These are phyloP conservation scores for Holothuria leucospilota DNA, from an alignment of 53 echinoderm and acorn worm genomes.

Conservation along the genomic window DNA sequence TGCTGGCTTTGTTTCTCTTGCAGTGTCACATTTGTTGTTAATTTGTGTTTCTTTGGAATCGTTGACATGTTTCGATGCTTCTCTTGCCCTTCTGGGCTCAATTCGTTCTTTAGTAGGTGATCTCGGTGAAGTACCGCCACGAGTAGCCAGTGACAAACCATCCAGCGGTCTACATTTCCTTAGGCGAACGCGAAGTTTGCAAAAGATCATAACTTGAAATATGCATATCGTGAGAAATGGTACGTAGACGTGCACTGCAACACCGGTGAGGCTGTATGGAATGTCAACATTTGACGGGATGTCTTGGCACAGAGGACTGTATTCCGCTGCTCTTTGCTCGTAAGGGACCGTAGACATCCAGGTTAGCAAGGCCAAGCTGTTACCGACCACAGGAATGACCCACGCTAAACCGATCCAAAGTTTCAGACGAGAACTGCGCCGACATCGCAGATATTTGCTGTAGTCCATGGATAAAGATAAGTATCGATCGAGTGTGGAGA, in stretches of 20 bases:
- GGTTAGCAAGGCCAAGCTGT: background rate
- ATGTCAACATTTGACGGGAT: background rate
- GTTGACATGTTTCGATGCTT: too few species aligned
- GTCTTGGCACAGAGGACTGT: background rate
- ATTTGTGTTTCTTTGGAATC: too few species aligned
- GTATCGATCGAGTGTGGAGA: background rate
- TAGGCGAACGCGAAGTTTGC: background rate
- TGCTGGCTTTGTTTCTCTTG: too few species aligned
- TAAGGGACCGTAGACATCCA: background rate
- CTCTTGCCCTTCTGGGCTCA: too few species aligned
- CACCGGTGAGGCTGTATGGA: background rate
- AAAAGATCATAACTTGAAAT: background rate
- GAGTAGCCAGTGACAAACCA: background rate
- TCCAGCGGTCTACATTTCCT: background rate
- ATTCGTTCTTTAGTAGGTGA: too few species aligned
- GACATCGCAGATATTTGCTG: background rate
- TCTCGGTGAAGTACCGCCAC: too few species aligned
- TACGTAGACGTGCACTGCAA: background rate
- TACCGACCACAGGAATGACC: constrained; percentile 7
- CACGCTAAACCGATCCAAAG: constrained; percentile 10
- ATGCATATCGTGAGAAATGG: background rate
- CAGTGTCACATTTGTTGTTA: too few species aligned
- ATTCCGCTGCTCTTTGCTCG: background rate
- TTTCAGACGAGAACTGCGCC: background rate
- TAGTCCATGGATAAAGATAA: constrained; percentile 4